phyloP scores from a whole-genome alignment of 53 echinoderm and acorn worm genomes.

The Pentamera pediparva region DNA sequence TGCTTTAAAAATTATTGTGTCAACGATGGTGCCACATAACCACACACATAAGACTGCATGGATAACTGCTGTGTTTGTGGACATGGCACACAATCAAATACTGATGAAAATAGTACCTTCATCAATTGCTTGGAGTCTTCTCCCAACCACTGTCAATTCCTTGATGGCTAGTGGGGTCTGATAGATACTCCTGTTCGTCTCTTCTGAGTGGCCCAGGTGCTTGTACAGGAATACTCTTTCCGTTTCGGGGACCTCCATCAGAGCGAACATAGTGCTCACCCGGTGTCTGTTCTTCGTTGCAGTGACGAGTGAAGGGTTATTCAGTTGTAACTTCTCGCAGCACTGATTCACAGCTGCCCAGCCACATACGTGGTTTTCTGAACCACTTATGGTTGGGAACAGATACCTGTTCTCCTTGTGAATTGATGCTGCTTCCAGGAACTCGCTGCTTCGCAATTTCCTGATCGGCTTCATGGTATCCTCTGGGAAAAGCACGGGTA shows the following conservation, averaged over 20 bases:
- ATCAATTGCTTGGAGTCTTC: conserved; percentile 47
- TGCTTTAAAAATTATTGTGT: too few species aligned
- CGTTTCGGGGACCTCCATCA: conserved; percentile 48
- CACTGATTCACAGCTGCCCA: conserved; percentile 49
- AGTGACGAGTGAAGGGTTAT: conserved; percentile 21
- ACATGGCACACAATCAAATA: too few species aligned
- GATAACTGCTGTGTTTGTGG: too few species aligned
- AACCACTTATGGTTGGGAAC: conserved; percentile 37
- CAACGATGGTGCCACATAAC: too few species aligned
- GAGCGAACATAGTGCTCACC: conserved; percentile 43
- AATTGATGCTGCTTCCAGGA: conserved; percentile 12
- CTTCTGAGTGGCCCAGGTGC: conserved; percentile 61
- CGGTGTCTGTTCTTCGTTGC: conserved; percentile 60
- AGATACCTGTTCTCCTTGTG: conserved; percentile 30
- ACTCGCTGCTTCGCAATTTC: conserved; percentile 1
- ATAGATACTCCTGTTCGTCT: conserved; percentile 50
- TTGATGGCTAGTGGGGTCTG: conserved; percentile 62
- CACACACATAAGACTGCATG: too few species aligned
- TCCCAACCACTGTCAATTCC: conserved; percentile 67
- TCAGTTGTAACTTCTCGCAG: conserved; percentile 29
- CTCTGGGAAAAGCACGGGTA: conserved; percentile 34
- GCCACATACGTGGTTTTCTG: conserved; percentile 49
- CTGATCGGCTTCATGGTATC: conserved; percentile 38
- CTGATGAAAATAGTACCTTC: too few species aligned
- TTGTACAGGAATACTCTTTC: conserved; percentile 53